Evolutionary conservation across 2,888 invertebrate species (phyloP).

Genomic region (Taenaris catops): DNA sequence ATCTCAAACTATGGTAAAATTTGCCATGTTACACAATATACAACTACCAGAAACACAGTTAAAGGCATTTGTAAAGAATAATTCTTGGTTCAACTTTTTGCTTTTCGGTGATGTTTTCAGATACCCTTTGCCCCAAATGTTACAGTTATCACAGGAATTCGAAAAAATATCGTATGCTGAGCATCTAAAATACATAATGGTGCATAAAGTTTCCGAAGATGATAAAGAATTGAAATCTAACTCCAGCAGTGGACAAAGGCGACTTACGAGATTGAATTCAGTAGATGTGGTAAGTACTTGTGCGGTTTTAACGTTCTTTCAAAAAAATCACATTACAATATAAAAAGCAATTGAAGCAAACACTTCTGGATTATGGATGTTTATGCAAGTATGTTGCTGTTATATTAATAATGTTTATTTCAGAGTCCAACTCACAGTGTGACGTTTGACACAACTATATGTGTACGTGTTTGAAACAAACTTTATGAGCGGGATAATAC

Average conservation of each 20-base stretch:
- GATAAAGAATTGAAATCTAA: conserved; percentile 59
- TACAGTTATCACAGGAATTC: conserved; percentile 78
- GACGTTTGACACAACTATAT: too few relatives aligned
- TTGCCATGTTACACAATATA: conserved; percentile 78
- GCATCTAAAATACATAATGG: conserved; percentile 78
- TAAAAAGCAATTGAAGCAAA: too few relatives aligned
- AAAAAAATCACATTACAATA: too few relatives aligned
- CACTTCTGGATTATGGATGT: too few relatives aligned
- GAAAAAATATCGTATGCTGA: conserved; percentile 78
- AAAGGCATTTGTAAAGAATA: conserved; percentile 76
- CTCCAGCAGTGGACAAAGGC: conserved; percentile 52
- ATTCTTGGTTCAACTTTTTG: conserved; percentile 86
- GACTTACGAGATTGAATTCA: conserved; percentile 55
- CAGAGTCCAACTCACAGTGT: conserved; percentile 46
- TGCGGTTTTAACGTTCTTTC: too few relatives aligned
- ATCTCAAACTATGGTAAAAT: conserved; percentile 81
- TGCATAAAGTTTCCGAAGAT: conserved; percentile 58
- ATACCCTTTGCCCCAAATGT: conserved; percentile 82
- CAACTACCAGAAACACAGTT: conserved; percentile 80
- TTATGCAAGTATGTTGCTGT: too few relatives aligned
- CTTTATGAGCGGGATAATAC: too few relatives aligned
- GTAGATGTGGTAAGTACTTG: conserved; percentile 60
- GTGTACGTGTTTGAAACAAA: too few relatives aligned
- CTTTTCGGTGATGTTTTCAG: conserved; percentile 84
- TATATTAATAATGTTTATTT: too few relatives aligned